These are phyloP conservation scores for Zosterops borbonicus DNA, from an alignment of 2,113 vertebrate genomes.

Conservation along the genomic window DNA sequence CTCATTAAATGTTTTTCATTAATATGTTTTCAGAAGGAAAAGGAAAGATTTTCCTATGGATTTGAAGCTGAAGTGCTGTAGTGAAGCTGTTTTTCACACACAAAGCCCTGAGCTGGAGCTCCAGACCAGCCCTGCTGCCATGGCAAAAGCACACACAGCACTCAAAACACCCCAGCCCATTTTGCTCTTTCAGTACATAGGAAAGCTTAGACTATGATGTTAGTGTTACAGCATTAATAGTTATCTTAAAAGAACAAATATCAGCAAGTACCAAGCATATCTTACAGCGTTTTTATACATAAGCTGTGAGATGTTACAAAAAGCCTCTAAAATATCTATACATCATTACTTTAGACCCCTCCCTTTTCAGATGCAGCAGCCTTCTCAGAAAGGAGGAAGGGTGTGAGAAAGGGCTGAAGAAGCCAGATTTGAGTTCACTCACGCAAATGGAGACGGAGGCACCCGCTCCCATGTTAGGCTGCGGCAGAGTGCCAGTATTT, in stretches of 20 bases:
- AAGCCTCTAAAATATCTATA: background rate
- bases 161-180: background rate
- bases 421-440: slow-evolving; percentile 60
- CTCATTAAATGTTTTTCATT: background rate
- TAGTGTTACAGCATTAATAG: background rate
- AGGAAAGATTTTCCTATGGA: background rate
- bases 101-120: background rate
- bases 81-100: background rate
- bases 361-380: background rate
- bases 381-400: background rate
- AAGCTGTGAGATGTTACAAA: rapidly evolving
- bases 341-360: background rate
- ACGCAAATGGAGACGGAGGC: slow-evolving; percentile 79
- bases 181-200: rapidly evolving
- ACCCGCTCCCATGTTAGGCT: slow-evolving; percentile 71
- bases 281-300: background rate
- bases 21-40: background rate
- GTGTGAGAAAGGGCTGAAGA: background rate
- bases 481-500: background rate
- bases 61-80: background rate
- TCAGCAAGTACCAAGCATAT: rapidly evolving
- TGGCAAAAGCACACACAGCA: background rate
- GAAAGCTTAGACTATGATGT: background rate
- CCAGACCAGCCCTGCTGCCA: background rate
- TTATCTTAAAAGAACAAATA: background rate